Percentiles rank a stretch among this genome's conserved stretches.
These are phyloP conservation scores for Drosophila murphyi DNA, from an alignment of 1,140 invertebrate species.

Conservation along the genomic window DNA sequence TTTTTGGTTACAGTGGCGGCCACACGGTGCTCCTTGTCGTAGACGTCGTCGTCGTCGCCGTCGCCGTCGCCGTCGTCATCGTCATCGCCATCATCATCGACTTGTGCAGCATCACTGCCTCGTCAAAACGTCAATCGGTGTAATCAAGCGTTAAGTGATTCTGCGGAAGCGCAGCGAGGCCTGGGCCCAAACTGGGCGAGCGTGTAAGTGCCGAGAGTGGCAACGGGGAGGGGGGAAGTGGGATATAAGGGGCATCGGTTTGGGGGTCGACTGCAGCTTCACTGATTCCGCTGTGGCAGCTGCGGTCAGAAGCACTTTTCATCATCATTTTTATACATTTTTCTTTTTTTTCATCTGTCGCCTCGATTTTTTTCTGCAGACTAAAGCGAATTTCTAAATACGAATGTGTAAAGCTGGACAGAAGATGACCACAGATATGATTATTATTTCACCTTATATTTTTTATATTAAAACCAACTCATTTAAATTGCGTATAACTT, in stretches of 20 bases:
- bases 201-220: not conserved
- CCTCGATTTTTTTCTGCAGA: slow-evolving; percentile 1
- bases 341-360: slow-evolving; percentile 32
- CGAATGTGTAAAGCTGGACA: slow-evolving; percentile 4
- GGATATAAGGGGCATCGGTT: not conserved
- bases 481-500: too few species aligned
- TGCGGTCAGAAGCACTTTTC: slow-evolving; percentile 11
- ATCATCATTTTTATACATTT: slow-evolving; percentile 10
- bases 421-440: not conserved
- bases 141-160: slow-evolving; percentile 84
- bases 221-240: not conserved
- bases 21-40: slow-evolving; percentile 28
- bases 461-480: not conserved
- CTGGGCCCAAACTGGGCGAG: slow-evolving; percentile 20
- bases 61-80: slow-evolving; percentile 30
- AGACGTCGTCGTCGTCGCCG: slow-evolving; percentile 27
- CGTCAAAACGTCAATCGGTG: slow-evolving; percentile 83
- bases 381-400: not conserved
- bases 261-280: slow-evolving; percentile 18
- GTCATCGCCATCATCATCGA: slow-evolving; percentile 67
- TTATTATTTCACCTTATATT: not conserved
- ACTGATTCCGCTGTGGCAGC: slow-evolving; percentile 37
- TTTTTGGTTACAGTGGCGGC: slow-evolving; percentile 46
- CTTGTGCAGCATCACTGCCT: slow-evolving; percentile 82
- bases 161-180: slow-evolving; percentile 71